These are phyloP conservation scores for Aphis craccivora DNA, from an alignment of 1,140 invertebrate genomes.

Conservation along the genomic window DNA sequence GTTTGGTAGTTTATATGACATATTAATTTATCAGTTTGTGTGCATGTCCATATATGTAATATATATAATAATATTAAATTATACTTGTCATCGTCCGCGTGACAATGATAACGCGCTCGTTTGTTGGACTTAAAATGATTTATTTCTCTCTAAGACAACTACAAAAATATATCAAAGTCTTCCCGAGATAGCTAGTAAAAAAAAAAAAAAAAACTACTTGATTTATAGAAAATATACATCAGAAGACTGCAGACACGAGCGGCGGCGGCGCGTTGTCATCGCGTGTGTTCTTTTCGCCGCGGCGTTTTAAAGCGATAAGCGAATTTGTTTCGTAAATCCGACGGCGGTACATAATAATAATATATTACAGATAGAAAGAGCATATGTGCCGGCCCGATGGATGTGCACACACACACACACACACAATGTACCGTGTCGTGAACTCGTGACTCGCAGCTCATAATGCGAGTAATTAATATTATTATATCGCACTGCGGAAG, in stretches of 20 bases:
- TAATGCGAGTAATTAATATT: not conserved
- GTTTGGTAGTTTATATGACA: too few species aligned
- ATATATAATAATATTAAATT: not conserved
- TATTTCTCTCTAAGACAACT: not conserved
- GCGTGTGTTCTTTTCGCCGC: conserved; percentile 34
- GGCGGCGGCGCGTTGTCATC: too few species aligned
- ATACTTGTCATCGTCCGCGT: not conserved
- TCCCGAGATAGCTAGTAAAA: not conserved
- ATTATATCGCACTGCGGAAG: not conserved
- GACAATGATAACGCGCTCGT: not conserved
- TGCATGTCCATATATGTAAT: not conserved
- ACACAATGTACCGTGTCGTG: not conserved
- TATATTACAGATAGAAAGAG: not conserved
- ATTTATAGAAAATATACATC: not conserved
- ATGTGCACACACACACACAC: not conserved
- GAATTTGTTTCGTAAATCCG: conserved; percentile 31
- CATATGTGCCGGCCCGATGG: not conserved
- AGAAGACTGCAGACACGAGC: not conserved
- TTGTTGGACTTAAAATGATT: not conserved
- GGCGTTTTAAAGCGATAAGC: conserved; percentile 38
- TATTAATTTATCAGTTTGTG: not conserved
- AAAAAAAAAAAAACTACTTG: not conserved
- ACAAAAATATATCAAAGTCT: not conserved
- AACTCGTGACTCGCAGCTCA: conserved; percentile 3
- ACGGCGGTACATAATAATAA: not conserved